These are phyloP conservation scores for Lutraria rhynchaena DNA, from an alignment of 1,140 invertebrate species.

Conservation along the genomic window DNA sequence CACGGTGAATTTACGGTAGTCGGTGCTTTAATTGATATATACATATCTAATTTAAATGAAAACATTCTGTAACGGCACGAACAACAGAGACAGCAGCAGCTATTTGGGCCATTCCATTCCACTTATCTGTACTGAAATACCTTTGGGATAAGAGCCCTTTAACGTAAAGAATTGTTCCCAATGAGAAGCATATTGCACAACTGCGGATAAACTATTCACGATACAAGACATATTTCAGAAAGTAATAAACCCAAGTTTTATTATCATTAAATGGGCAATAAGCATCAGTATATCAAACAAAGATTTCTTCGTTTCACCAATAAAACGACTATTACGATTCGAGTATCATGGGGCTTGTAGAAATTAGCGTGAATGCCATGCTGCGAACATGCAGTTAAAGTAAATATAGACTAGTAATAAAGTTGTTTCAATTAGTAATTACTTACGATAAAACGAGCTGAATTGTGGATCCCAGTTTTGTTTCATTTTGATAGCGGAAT, in stretches of 20 bases:
- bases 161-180: background rate
- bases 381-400: conserved; percentile 23
- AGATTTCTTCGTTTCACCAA: background rate
- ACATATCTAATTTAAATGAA: too few relatives aligned
- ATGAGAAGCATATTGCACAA: too few relatives aligned
- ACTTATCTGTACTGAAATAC: too few relatives aligned
- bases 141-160: background rate
- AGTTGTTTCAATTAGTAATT: conserved; percentile 25
- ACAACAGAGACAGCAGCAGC: too few relatives aligned
- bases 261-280: conserved; percentile 40
- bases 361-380: conserved; percentile 23
- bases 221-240: conserved; percentile 37
- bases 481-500: too few relatives aligned
- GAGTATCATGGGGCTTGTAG: background rate
- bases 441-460: conserved; percentile 12
- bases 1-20: too few relatives aligned
- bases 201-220: background rate
- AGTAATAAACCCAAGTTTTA: conserved; percentile 28
- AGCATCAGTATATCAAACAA: conserved; percentile 37
- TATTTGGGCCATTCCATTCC: too few relatives aligned
- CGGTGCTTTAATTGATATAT: too few relatives aligned
- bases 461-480: too few relatives aligned
- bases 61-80: too few relatives aligned
- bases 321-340: conserved; percentile 38
- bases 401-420: conserved; percentile 23